phyloP scores from a whole-genome alignment of 2,888 invertebrate genomes.

The Cephus runcator region DNA sequence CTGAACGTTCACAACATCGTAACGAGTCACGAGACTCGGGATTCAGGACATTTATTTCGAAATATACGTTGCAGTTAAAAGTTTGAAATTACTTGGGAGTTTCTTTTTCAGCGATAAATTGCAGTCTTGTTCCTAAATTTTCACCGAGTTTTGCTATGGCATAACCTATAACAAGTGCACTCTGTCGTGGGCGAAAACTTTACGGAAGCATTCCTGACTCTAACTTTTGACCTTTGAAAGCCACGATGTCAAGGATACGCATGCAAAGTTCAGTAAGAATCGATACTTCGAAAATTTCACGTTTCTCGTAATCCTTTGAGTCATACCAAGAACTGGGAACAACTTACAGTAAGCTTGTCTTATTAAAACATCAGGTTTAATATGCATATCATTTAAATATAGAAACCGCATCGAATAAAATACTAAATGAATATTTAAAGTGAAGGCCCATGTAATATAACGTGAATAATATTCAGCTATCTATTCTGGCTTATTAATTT shows the following conservation, averaged over 20 bases:
- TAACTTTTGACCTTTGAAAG: conserved; percentile 33
- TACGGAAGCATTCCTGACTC: neutral
- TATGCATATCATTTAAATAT: neutral
- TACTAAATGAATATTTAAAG: neutral
- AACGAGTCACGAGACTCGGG: neutral
- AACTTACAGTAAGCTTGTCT: neutral
- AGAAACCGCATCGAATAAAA: neutral
- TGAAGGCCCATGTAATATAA: neutral
- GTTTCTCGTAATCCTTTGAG: neutral
- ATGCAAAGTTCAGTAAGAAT: conserved; percentile 26
- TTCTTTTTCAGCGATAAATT: neutral
- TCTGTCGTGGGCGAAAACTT: neutral
- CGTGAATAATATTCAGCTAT: too few species aligned
- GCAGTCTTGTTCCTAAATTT: neutral
- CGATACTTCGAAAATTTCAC: neutral
- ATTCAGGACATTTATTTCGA: neutral
- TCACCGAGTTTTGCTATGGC: neutral
- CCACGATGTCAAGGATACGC: conserved; percentile 24
- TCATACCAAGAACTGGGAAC: neutral
- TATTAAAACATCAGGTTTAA: neutral
- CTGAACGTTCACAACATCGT: neutral
- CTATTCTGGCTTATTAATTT: neutral
- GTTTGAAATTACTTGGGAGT: neutral
- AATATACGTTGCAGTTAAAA: neutral
- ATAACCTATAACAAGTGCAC: neutral